phyloP scores from a whole-genome alignment of 2,888 invertebrate species.

The Papilio elwesi region DNA sequence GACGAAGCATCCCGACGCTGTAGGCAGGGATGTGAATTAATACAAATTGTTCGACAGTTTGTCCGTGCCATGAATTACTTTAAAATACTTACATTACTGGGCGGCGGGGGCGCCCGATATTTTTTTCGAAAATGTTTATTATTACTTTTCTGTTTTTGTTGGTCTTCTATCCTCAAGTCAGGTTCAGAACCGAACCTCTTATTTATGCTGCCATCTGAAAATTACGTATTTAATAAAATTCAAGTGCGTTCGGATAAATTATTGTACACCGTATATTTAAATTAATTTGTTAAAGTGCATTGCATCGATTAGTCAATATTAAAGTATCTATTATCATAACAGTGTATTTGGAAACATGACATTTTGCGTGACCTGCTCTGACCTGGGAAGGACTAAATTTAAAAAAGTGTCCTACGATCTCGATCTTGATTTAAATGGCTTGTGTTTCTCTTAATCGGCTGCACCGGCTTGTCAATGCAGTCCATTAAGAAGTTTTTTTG shows the following conservation, averaged over 20 bases:
- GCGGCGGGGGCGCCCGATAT: conserved; percentile 90
- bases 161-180: conserved; percentile 83
- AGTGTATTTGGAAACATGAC: no score
- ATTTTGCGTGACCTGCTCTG: no score
- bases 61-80: not conserved
- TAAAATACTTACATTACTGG: conserved; percentile 65
- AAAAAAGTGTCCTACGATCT: no score
- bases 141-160: conserved; percentile 59
- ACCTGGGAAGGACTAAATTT: no score
- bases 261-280: no score
- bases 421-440: no score
- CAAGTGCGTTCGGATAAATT: not conserved
- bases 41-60: conserved; percentile 1
- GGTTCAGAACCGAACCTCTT: conserved; percentile 90
- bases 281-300: no score
- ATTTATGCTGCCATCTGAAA: conserved; percentile 64
- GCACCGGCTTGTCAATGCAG: no score
- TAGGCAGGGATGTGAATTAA: conserved; percentile 38
- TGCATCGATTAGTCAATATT: no score
- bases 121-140: conserved; percentile 88
- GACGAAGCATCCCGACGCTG: conserved; percentile 82
- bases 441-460: no score
- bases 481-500: no score
- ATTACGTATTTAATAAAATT: not conserved
- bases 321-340: no score